Conservation (phyloP, 2,797 vertebrate species). For the Poliocrania exsul region DNA sequence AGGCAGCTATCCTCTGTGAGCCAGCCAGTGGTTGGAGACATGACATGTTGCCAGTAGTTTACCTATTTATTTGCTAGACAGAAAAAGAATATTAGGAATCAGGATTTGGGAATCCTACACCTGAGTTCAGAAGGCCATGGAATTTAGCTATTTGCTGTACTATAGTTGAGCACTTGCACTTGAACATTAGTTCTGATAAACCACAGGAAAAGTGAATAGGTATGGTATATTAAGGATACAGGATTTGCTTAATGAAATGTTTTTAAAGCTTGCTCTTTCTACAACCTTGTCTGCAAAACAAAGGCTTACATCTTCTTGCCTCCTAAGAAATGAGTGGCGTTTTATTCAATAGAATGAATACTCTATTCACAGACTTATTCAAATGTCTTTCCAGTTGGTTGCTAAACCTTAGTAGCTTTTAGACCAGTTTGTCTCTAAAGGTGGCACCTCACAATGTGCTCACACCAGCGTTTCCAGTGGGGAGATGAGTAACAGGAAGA, state of each 20-base stretch:
- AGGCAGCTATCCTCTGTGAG: constrained; percentile 74
- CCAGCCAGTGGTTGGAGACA: constrained; percentile 73
- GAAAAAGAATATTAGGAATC: constrained; percentile 73
- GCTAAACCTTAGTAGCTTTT: neutral
- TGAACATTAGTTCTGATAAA: constrained; percentile 12
- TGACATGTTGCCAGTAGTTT: constrained; percentile 74
- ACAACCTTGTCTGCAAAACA: neutral
- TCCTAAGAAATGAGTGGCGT: neutral
- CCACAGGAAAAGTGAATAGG: neutral
- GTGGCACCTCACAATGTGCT: neutral
- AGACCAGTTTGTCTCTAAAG: neutral
- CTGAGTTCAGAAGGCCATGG: constrained; percentile 63
- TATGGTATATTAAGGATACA: neutral
- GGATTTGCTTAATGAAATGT: neutral
- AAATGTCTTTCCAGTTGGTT: neutral
- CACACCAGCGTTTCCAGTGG: neutral
- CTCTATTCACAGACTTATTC: neutral
- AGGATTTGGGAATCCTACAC: constrained; percentile 66
- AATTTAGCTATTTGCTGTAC: constrained; percentile 21
- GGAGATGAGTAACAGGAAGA: neutral
- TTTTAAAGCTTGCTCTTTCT: neutral
- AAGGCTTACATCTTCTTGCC: neutral
- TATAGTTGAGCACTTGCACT: neutral
- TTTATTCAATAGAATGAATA: neutral
- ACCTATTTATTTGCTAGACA: constrained; percentile 74